Evolutionary conservation across 2,113 vertebrate species (phyloP), one percentile per base, ranked within the genome.

Genomic region (Steatornis caripensis): DNA sequence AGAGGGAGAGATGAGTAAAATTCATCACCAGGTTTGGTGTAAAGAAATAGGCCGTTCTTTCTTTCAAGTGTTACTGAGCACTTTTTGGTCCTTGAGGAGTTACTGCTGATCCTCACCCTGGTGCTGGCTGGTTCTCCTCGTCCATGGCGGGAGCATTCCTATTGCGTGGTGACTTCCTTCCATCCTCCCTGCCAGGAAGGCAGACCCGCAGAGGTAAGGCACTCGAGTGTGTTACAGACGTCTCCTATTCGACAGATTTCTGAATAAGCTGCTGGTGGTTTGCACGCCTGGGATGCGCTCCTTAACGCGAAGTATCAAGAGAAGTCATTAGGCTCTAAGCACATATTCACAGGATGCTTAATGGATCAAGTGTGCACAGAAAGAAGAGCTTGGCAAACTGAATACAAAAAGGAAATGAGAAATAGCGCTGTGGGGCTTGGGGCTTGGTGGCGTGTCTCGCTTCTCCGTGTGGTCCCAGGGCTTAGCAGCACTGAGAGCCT

Each of bases 401-500:
- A 45, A 34, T 7, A 2, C 37, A 4, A 27, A 65, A 68, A 45
- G 49, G 78, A 51, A 2, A 4, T 14, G 72, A n/a, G 84, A 32
- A 41, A 4, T n/a, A 14, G n/a, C 8, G 14, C 34, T 4, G 32
- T 11, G 41, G 37, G 32, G 11, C 6, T 48, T 2, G 49, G 24
- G 60, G 9, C 51, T 20, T 0, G 2, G 27, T 4, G 1, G 37
- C 4, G 53, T 11, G 10, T 16, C 34, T 34, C 2, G 0, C 13
- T 6, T 29, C 53, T 13, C n/a, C n/a, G n/a, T n/a, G n/a, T 8
- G 12, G 8, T 11, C 18, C 55, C 15, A 2, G 27, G 10, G 36
- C 8, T 70, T 27, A 5, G 15, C 26, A 1, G 23, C 6, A 2
- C 20, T 7, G 48, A 24, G 27, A 34, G 26, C 78, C 12, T 1